Evolutionary conservation across 1,140 invertebrate species (phyloP).

Genomic region (Drosophila takahashii): DNA sequence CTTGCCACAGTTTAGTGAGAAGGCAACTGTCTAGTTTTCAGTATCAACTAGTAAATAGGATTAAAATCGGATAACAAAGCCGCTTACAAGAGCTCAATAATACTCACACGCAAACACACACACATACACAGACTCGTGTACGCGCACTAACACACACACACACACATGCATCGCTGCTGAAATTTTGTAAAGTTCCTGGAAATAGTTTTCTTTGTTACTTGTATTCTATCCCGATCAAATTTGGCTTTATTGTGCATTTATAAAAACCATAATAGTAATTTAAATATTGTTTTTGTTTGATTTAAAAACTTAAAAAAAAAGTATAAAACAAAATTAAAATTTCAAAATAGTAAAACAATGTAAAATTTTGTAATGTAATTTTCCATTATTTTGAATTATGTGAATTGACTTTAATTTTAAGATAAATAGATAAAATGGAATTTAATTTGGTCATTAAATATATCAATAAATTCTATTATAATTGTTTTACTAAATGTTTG

Average conservation of each 20-base stretch:
- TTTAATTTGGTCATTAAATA: too few species aligned
- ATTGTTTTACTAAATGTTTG: too few species aligned
- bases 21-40: slow-evolving; percentile 2
- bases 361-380: too few species aligned
- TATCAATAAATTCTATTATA: not conserved
- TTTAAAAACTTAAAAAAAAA: too few species aligned
- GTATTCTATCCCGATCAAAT: not conserved
- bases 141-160: not conserved
- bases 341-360: too few species aligned
- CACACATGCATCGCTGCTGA: slow-evolving; percentile 23
- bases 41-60: slow-evolving; percentile 6
- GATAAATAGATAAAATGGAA: too few species aligned
- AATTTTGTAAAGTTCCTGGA: not conserved
- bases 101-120: slow-evolving; percentile 2
- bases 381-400: too few species aligned
- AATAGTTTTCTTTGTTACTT: slow-evolving; percentile 1
- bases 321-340: too few species aligned
- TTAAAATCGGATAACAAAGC: slow-evolving; percentile 9
- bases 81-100: slow-evolving; percentile 13
- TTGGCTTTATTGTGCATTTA: not conserved
- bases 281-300: not conserved
- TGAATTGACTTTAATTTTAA: too few species aligned
- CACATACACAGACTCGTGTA: not conserved
- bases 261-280: not conserved
- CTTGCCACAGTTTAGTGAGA: not conserved